phyloP scores from a whole-genome alignment of 2,797 vertebrate species.

The Tinamus major region DNA sequence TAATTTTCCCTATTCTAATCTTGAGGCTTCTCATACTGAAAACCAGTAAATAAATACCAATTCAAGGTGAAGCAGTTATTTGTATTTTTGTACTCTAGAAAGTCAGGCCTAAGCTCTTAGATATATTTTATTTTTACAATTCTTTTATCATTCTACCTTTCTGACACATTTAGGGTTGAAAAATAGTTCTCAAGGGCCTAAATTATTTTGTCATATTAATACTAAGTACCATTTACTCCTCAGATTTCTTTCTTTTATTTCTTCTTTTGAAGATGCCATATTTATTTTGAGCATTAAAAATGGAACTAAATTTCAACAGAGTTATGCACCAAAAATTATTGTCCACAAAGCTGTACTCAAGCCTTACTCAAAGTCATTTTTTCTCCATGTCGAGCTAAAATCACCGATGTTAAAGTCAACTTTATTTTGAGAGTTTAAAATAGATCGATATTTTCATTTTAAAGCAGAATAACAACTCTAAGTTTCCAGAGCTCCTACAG shows the following conservation, averaged over 20 bases:
- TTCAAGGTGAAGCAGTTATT: slow-evolving; percentile 50
- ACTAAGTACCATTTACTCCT: neutral
- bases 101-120: slow-evolving; percentile 51
- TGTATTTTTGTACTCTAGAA: slow-evolving; percentile 51
- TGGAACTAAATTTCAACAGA: neutral
- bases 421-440: slow-evolving; percentile 39
- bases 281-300: slow-evolving; percentile 48
- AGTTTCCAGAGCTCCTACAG: neutral
- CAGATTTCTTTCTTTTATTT: neutral
- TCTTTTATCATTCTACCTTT: neutral
- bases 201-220: slow-evolving; percentile 16
- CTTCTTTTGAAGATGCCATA: neutral
- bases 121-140: slow-evolving; percentile 68
- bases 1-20: slow-evolving; percentile 68
- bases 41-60: slow-evolving; percentile 70
- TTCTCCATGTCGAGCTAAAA: neutral
- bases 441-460: slow-evolving; percentile 26
- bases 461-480: neutral
- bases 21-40: slow-evolving; percentile 31
- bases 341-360: neutral
- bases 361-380: neutral
- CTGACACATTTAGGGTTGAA: slow-evolving; percentile 52
- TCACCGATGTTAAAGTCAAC: slow-evolving; percentile 21
- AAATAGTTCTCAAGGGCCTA: slow-evolving; percentile 44
- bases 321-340: slow-evolving; percentile 32